Percentiles rank a stretch among this genome's conserved stretches.
These are phyloP conservation scores for Cossypha caffra DNA, from an alignment of 2,797 vertebrate genomes.

Conservation along the genomic window DNA sequence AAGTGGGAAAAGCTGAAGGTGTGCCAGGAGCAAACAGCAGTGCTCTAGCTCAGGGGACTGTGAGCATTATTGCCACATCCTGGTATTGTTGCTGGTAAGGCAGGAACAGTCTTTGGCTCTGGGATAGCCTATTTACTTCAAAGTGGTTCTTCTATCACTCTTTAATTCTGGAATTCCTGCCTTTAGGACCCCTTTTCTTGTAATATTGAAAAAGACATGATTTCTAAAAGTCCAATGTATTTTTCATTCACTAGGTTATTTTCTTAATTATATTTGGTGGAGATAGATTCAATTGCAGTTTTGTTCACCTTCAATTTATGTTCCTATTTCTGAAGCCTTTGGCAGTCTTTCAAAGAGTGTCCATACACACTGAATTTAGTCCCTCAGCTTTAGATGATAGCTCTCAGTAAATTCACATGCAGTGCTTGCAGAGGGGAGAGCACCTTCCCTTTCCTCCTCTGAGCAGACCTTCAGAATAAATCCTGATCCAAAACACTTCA, in stretches of 20 bases:
- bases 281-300: constrained; percentile 25
- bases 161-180: constrained; percentile 29
- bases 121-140: constrained; percentile 26
- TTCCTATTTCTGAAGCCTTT: constrained; percentile 48
- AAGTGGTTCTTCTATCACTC: constrained; percentile 5
- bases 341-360: constrained; percentile 45
- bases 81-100: background rate
- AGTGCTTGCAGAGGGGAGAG: background rate
- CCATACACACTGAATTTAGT: background rate
- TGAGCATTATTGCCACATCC: background rate
- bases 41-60: background rate
- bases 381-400: background rate
- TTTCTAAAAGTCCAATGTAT: constrained; percentile 24
- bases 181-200: background rate
- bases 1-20: background rate
- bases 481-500: background rate
- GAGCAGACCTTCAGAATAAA: background rate
- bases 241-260: constrained; percentile 42
- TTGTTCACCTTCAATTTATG: constrained; percentile 38
- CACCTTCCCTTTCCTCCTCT: background rate
- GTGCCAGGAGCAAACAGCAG: background rate
- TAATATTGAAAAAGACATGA: constrained; percentile 25
- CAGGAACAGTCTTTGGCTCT: constrained; percentile 27
- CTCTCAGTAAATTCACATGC: background rate
- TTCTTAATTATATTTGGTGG: constrained; percentile 57